Evolutionary conservation across 2,113 vertebrate genomes (phyloP), one percentile per base, ranked within the genome.

Genomic region (Sinocyclocheilus rhinocerous): DNA sequence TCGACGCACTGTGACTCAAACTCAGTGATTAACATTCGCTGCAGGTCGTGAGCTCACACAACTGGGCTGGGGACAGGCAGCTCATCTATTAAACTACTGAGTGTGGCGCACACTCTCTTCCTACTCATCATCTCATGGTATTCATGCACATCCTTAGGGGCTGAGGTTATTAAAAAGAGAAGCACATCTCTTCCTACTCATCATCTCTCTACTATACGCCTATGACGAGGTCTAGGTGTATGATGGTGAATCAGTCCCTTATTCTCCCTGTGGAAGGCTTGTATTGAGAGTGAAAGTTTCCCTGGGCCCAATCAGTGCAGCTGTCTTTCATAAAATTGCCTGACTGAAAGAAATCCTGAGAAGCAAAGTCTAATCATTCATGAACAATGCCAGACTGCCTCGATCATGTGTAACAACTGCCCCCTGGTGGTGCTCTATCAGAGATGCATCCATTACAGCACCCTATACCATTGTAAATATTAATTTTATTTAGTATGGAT

Each of bases 11-110:
- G 84, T 61, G 84, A 80, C 65, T 80, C 63, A 81, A 70, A 42
- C 15, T 29, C 50, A 29, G 84, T 45, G 57, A 85, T 85, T 86
- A 80, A 73, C 33, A 81, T 86, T 75, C 77, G 12, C 84, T 13
- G 50, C 77, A 73, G 77, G 84, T 75, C 50, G 65, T 80, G 65
- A 42, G 48, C 84, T 85, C 84, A 70, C 76, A 70, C 76, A 85
- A 48, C 76, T 81, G 50, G 84, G 76, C 76, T 59, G 63, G 24
- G 76, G 76, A 70, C 20, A 70, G 76, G 65, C 45, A 85, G 75
- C 75, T 85, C 76, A 79, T 69, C 63, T 85, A 57, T 85, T 85
- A 85, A 61, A 85, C 45, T 65, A 65, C 11, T 39, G 42, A 59
- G 79, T 73, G 65, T 77, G 15, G 55, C 20, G 13, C 20, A 10